Conservation (phyloP, 2,888 invertebrate species). For the Troilus luridus region DNA sequence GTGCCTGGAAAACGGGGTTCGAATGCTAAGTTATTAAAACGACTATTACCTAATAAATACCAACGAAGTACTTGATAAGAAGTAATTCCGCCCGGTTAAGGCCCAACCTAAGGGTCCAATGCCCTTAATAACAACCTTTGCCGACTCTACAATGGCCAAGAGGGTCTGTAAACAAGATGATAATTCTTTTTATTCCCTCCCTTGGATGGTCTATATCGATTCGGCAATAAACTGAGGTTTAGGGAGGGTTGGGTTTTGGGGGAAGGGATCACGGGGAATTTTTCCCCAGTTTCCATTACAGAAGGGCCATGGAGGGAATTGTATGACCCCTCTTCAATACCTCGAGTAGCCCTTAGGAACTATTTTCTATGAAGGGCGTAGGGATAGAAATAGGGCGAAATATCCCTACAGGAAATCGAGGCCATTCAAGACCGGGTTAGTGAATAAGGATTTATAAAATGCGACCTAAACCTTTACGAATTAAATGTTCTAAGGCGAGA, state of each 20-base stretch:
- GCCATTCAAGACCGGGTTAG: no score
- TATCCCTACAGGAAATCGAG: neutral
- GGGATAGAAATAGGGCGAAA: neutral
- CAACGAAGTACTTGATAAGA: neutral
- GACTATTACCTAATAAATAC: neutral
- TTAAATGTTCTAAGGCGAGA: no score
- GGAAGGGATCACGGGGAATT: neutral
- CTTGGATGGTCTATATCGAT: constrained; percentile 36
- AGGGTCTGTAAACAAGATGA: constrained; percentile 43
- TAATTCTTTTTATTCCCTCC: constrained; percentile 44
- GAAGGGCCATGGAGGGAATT: neutral
- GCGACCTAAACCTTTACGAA: no score
- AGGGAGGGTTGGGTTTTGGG: neutral
- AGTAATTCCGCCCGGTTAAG: neutral
- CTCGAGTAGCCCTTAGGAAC: neutral
- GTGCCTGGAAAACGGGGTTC: neutral
- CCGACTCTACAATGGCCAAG: neutral
- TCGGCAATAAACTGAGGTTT: constrained; percentile 47
- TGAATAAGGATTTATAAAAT: no score
- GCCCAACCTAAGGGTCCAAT: neutral
- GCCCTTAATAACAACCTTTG: constrained; percentile 34
- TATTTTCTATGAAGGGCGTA: neutral
- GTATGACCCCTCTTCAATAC: neutral
- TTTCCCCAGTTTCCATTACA: constrained; percentile 11
- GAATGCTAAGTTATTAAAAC: neutral